Base-by-base conservation (phyloP, 2,797 vertebrate genomes). In the Bradypus variegatus region DNA sequence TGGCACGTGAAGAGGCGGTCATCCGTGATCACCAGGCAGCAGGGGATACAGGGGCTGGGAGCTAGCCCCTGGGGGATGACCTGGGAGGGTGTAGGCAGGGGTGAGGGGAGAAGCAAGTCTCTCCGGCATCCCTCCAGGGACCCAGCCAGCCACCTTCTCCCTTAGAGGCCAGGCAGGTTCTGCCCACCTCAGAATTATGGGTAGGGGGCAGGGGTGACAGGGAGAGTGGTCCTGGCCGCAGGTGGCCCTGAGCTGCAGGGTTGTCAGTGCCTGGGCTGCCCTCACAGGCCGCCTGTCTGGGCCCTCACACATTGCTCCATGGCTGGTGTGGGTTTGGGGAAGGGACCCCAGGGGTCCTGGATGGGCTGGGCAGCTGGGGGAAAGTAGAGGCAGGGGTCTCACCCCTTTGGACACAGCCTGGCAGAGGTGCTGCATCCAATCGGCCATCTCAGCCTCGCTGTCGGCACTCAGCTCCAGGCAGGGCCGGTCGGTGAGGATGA, bases 381-480 rank as follows among this genome's bases (percentile, higher is more conserved):
- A 6, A 1, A 0, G 84, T 0, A 14, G 76, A 3, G 27, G 38
- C 21, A 0, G 41, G 82, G 2, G 0, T 78, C 98, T 98, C 95
- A 99, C 99, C 98, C 99, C 99, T 96, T 99, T 99, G 89, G 99
- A 99, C 94, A 99, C 99, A 0, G 99, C 99, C 97, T 99, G 99
- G 97, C 99, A 99, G 87, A 99, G 98, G 93, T 98, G 97, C 97
- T 98, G 98, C 98, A 99, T 99, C 99, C 99, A 99, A 64, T 99
- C 98, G 0, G 99, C 98, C 99, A 99, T 99, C 89, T 99, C 99
- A 58, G 98, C 98, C 97, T 99, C 99, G 0, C 98, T 98, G 18
- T 98, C 97, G 0, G 99, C 98, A 0, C 99, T 98, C 88, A 99
- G 98, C 97, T 99, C 98, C 97, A 99, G 97, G 33, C 98, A 98